A percentile compares a stretch with the other conserved stretches of the same genome.
Conservation (phyloP, 2,113 vertebrate species). For the Electrona antarctica region DNA sequence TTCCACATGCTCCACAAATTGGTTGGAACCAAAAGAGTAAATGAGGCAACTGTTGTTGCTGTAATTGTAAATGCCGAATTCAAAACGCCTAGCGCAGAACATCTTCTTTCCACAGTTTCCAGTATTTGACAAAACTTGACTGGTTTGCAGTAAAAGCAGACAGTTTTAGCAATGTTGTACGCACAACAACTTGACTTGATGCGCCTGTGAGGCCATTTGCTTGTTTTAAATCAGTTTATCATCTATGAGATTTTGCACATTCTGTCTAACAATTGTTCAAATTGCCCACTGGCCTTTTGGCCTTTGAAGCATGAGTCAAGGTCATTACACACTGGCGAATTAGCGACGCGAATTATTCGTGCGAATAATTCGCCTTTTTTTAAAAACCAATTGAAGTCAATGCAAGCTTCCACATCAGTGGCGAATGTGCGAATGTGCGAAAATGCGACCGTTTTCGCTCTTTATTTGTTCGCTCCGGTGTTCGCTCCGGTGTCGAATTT, state of each 20-base stretch:
- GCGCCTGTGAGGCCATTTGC: constrained; percentile 20
- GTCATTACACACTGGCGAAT: no score
- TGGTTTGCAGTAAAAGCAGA: constrained; percentile 23
- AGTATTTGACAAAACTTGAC: constrained; percentile 44
- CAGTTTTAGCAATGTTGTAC: constrained; percentile 37
- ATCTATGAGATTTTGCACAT: constrained; percentile 24
- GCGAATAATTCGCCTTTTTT: no score
- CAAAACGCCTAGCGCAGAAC: constrained; percentile 20
- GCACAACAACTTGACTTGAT: constrained; percentile 32
- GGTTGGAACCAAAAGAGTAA: constrained; percentile 9
- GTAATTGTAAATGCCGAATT: constrained; percentile 44
- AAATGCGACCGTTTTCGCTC: no score
- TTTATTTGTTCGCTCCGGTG: no score
- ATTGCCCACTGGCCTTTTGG: constrained; percentile 29
- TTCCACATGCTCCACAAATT: neutral
- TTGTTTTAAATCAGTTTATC: constrained; percentile 38
- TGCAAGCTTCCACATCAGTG: no score
- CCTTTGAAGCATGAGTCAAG: constrained; percentile 16
- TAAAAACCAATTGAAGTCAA: no score
- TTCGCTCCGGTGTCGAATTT: no score
- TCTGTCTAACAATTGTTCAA: constrained; percentile 1
- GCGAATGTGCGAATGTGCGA: no score
- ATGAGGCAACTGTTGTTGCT: constrained; percentile 24
- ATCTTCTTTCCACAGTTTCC: constrained; percentile 31
- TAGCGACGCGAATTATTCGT: no score